Percentiles rank a stretch among this genome's conserved stretches.
These are phyloP conservation scores for Mobula birostris DNA, from an alignment of 2,113 vertebrate species.

Conservation along the genomic window DNA sequence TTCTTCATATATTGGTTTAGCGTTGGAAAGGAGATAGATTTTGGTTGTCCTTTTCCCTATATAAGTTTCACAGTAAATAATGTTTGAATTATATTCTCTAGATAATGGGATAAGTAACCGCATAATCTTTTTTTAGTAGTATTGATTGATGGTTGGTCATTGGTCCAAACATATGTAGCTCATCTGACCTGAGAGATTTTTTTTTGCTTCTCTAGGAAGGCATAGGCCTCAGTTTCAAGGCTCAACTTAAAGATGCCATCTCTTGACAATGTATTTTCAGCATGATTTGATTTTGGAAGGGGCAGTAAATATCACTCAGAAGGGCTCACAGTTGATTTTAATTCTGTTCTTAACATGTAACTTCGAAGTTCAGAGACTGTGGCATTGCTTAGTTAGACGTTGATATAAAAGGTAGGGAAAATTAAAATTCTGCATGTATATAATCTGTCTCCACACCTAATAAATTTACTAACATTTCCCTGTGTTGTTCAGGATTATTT, in stretches of 20 bases:
- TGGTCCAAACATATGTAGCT: background rate
- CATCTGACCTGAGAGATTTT: background rate
- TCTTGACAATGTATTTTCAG: background rate
- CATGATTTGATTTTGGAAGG: background rate
- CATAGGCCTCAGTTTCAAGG: background rate
- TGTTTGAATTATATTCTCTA: background rate
- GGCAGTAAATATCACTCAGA: background rate
- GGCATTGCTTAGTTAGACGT: too few relatives aligned
- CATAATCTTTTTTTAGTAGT: background rate
- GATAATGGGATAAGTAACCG: background rate
- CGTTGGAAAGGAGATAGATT: background rate
- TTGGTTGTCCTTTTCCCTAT: background rate
- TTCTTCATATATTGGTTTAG: background rate
- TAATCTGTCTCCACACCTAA: background rate
- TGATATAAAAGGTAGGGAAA: too few relatives aligned
- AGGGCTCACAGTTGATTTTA: background rate
- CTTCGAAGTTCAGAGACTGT: background rate
- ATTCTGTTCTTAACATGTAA: background rate
- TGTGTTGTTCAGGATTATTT: background rate
- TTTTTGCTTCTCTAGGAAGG: background rate
- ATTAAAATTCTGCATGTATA: too few relatives aligned
- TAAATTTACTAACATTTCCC: background rate
- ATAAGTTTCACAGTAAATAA: background rate
- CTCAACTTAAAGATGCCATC: background rate
- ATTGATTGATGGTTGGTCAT: background rate